Evolutionary conservation across 2,797 vertebrate genomes (phyloP).

Genomic region (Crax fasciolata): DNA sequence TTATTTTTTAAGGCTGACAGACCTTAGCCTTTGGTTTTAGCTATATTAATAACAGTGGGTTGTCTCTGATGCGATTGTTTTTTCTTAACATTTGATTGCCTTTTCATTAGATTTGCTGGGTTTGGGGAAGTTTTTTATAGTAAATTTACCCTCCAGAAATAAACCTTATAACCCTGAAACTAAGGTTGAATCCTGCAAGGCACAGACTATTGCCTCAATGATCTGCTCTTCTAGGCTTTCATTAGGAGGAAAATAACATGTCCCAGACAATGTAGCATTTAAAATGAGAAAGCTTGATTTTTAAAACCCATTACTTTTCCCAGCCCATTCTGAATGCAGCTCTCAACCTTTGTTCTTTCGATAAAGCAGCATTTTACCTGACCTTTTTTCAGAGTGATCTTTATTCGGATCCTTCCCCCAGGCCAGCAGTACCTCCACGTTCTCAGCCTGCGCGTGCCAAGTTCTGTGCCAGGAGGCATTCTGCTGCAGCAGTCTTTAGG

Average conservation of each 20-base stretch:
- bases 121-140: not conserved
- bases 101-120: constrained; percentile 22
- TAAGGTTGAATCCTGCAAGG: not conserved
- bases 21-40: constrained; percentile 25
- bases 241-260: not conserved
- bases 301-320: not conserved
- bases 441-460: not conserved
- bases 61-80: not conserved
- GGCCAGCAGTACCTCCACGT: not conserved
- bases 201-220: not conserved
- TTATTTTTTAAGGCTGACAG: constrained; percentile 36
- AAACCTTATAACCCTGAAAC: not conserved
- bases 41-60: constrained; percentile 15
- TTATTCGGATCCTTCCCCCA: not conserved
- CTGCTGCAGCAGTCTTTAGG: not conserved
- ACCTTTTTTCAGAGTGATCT: not conserved
- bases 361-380: not conserved
- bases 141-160: constrained; percentile 23
- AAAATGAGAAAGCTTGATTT: not conserved
- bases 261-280: not conserved
- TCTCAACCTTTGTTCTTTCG: not conserved
- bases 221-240: not conserved
- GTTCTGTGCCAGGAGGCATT: not conserved
- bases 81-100: constrained; percentile 3
- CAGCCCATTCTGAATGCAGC: not conserved